These are phyloP conservation scores for Trachymyrmex cornetzi DNA, from an alignment of 1,140 invertebrate species.

Conservation along the genomic window DNA sequence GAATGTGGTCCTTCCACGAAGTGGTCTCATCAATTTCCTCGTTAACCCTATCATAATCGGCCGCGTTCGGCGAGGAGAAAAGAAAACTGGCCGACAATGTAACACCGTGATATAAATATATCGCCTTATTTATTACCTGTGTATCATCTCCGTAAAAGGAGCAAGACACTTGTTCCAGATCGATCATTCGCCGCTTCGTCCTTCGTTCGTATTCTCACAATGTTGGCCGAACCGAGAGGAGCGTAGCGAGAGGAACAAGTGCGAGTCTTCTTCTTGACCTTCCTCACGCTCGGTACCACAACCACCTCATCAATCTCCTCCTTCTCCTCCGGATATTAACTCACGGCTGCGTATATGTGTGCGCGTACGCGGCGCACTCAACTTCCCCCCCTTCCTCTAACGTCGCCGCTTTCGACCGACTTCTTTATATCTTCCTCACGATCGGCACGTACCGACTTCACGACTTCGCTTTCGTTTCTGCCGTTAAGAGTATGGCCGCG, in stretches of 20 bases:
- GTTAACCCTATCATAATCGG: conserved; percentile 62
- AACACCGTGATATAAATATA: conserved; percentile 52
- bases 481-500: conserved; percentile 56
- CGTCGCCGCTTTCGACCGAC: conserved; percentile 57
- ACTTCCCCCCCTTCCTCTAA: conserved; percentile 37
- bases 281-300: conserved; percentile 67
- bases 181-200: conserved; percentile 51
- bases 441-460: conserved; percentile 63
- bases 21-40: conserved; percentile 61
- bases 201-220: conserved; percentile 56
- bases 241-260: conserved; percentile 64
- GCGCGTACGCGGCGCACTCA: conserved; percentile 38
- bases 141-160: conserved; percentile 57
- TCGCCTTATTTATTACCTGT: conserved; percentile 56
- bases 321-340: conserved; percentile 56
- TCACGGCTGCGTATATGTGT: conserved; percentile 50
- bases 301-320: conserved; percentile 66
- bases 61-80: conserved; percentile 18
- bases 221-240: conserved; percentile 58
- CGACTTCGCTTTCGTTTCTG: conserved; percentile 63
- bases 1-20: conserved; percentile 56
- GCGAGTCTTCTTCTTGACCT: conserved; percentile 68
- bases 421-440: conserved; percentile 65
- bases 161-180: conserved; percentile 61
- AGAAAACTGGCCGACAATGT: conserved; percentile 48